phyloP scores from a whole-genome alignment of 1,140 invertebrate genomes.

The Trichonephila clavipes region DNA sequence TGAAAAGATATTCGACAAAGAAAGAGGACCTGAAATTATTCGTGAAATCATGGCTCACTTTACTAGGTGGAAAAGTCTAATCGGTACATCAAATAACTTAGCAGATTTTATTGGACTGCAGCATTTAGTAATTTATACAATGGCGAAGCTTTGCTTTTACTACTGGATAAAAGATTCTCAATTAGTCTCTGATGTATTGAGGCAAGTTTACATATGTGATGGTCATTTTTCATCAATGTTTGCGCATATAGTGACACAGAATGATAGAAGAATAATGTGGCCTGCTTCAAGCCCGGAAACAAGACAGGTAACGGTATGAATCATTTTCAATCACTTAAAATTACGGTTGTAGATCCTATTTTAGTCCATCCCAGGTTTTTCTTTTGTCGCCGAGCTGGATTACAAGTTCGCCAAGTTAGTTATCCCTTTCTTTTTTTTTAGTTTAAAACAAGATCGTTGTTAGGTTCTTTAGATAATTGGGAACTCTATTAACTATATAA shows the following conservation, averaged over 20 bases:
- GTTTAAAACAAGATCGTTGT: too few species aligned
- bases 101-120: constrained; percentile 32
- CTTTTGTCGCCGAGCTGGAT: neutral
- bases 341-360: too few species aligned
- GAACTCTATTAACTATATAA: too few species aligned
- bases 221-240: constrained; percentile 61
- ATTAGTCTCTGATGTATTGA: neutral
- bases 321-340: too few species aligned
- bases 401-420: too few species aligned
- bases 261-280: neutral
- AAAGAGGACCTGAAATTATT: constrained; percentile 10
- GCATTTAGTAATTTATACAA: constrained; percentile 40
- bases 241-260: neutral
- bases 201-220: constrained; percentile 49
- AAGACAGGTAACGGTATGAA: neutral
- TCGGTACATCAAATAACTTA: neutral
- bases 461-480: too few species aligned
- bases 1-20: constrained; percentile 5
- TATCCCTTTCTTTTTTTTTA: too few species aligned
- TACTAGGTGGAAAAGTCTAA: neutral
- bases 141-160: constrained; percentile 59
- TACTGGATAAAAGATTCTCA: constrained; percentile 50
- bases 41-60: constrained; percentile 25
- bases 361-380: neutral
- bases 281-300: neutral